Percentiles rank a stretch among this genome's conserved stretches.
Evolutionary conservation across 1,140 invertebrate species (phyloP).

Genomic region (Dufourea novaeangliae): DNA sequence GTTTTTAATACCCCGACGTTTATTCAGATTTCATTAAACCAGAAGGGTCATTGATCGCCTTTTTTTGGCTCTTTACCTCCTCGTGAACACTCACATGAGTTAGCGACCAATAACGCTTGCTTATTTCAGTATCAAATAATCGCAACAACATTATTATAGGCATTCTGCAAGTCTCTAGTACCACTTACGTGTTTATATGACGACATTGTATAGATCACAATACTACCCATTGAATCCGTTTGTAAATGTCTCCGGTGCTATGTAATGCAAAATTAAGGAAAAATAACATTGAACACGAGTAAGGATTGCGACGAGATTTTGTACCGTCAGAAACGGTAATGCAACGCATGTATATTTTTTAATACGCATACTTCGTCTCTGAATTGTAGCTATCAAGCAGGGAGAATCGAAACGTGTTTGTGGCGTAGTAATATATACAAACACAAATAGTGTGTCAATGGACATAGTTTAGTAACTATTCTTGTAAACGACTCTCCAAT

Average conservation of each 20-base stretch:
- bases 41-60: neutral
- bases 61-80: slow-evolving; percentile 5
- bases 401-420: neutral
- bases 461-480: slow-evolving; percentile 15
- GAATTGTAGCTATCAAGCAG: neutral
- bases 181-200: neutral
- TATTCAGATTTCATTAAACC: neutral
- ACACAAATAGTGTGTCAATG: neutral
- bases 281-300: neutral
- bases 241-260: neutral
- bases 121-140: slow-evolving; percentile 2
- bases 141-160: neutral
- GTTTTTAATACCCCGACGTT: neutral
- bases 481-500: slow-evolving; percentile 19
- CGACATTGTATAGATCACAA: neutral
- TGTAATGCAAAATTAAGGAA: neutral
- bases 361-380: neutral
- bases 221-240: neutral
- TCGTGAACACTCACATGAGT: neutral
- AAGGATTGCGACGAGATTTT: neutral
- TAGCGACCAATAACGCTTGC: neutral
- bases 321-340: neutral
- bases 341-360: neutral
- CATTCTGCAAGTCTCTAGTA: neutral
- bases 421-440: neutral